Percentiles rank a stretch among this genome's conserved stretches.
Evolutionary conservation across 2,797 vertebrate genomes (phyloP).

Genomic region (Fistularia commersonii): DNA sequence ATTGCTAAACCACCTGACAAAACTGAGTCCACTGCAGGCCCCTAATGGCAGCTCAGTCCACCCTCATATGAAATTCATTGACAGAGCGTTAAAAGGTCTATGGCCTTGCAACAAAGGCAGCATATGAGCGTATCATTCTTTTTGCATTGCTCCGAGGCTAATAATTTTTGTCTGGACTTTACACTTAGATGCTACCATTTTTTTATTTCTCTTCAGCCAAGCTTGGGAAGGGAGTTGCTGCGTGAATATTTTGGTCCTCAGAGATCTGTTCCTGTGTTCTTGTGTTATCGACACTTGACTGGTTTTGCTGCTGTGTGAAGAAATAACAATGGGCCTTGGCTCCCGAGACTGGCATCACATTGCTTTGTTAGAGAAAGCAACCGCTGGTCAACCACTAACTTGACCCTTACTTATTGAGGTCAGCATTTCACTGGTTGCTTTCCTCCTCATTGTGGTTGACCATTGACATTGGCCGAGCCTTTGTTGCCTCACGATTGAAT

Average conservation of each 20-base stretch:
- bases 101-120: slow-evolving; percentile 19
- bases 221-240: slow-evolving; percentile 14
- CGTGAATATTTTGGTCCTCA: slow-evolving; percentile 14
- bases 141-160: neutral
- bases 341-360: slow-evolving; percentile 8
- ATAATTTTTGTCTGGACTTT: slow-evolving; percentile 14
- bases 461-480: slow-evolving; percentile 18
- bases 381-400: slow-evolving; percentile 34
- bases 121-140: slow-evolving; percentile 6
- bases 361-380: slow-evolving; percentile 46
- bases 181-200: slow-evolving; percentile 8
- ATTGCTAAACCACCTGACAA: slow-evolving; percentile 3
- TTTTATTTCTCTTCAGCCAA: slow-evolving; percentile 13
- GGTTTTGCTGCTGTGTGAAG: slow-evolving; percentile 36
- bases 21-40: slow-evolving; percentile 2
- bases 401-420: slow-evolving; percentile 29
- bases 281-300: slow-evolving; percentile 47
- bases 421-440: slow-evolving; percentile 19
- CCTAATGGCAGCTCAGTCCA: slow-evolving; percentile 16
- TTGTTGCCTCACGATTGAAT: slow-evolving; percentile 6
- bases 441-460: slow-evolving; percentile 31
- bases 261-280: slow-evolving; percentile 34
- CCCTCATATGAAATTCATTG: slow-evolving; percentile 42
- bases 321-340: slow-evolving; percentile 39
- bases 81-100: slow-evolving; percentile 35